Evolutionary conservation across 1,140 invertebrate genomes (phyloP), one percentile per base, ranked within the genome.

Genomic region (Atta colombica): DNA sequence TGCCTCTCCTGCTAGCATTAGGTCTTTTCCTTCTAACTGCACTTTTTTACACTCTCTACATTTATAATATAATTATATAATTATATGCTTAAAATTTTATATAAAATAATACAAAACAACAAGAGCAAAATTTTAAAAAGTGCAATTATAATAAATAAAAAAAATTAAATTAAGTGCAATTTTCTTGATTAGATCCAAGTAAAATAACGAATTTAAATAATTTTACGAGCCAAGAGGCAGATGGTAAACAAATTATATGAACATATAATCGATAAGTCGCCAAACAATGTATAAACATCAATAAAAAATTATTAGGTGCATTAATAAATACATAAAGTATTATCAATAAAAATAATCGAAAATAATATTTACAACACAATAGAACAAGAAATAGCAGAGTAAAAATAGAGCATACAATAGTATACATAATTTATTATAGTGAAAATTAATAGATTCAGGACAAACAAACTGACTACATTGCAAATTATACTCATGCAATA

Each of bases 1-100:
- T 80, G 35, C 49, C 49, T 69, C 55, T 89, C 2, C 77, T 86
- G 18, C 21, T 81, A 85, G 74, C 87, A 85, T 85, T 80, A 85
- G n/a, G 25, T 49, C 35, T 80, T 21, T 35, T 81, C 78, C 21
- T 45, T 49, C 66, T 45, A 28, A 45, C 16, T 82, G 51, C 35
- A 72, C 35, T 60, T 72, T 81, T 25, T 45, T 28, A 6, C 25
- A 28, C 16, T 28, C 55, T 39, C 31, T 25, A 12, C 3, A 58
- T 60, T 71, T 81, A 18, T 3, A 60, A 81, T 60, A 1, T 60
- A 71, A 45, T 45, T 28, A n/a, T 14, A 35, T 21, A 58, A 21
- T 72, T 72, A 35, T 18, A 35, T 58, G 4, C 16, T 18, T 61
- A 53, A 72, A 31, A 74, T 74, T 74, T n/a, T n/a, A 74, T 63